phyloP scores from a whole-genome alignment of 2,888 invertebrate genomes.

The Acronicta leporina region DNA sequence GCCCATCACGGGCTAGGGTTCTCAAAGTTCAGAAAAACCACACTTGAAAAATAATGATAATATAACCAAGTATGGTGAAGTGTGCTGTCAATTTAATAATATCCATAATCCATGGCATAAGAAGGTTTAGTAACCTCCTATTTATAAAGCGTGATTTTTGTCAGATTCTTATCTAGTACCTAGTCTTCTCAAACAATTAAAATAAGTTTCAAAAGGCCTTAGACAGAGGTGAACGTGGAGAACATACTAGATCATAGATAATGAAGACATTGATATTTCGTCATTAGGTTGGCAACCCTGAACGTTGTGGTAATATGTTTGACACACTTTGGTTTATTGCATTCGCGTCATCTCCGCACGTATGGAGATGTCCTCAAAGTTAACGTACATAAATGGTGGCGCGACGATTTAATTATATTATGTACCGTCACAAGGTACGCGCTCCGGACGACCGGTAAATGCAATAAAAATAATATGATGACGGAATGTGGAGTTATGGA shows the following conservation, averaged over 20 bases:
- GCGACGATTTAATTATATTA: constrained; percentile 13
- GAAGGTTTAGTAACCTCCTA: no score
- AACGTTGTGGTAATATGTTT: constrained; percentile 26
- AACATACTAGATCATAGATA: no score
- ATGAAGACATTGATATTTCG: no score
- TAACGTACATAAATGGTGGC: constrained; percentile 3
- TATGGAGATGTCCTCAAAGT: constrained; percentile 10
- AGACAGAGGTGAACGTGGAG: no score
- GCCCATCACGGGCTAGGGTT: background rate
- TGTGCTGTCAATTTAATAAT: no score
- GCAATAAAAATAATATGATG: background rate
- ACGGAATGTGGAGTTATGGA: background rate
- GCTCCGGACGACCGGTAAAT: background rate
- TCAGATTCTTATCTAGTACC: no score
- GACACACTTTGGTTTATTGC: constrained; percentile 56
- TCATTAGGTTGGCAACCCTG: constrained; percentile 21
- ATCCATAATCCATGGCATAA: no score
- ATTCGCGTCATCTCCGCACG: constrained; percentile 47
- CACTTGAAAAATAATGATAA: background rate
- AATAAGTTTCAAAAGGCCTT: no score
- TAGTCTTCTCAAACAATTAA: no score
- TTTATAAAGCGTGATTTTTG: no score
- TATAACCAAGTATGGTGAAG: no score
- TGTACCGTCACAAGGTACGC: background rate
- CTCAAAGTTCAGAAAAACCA: background rate